Conservation (phyloP, 1,140 invertebrate species). For the Procambarus clarkii region DNA sequence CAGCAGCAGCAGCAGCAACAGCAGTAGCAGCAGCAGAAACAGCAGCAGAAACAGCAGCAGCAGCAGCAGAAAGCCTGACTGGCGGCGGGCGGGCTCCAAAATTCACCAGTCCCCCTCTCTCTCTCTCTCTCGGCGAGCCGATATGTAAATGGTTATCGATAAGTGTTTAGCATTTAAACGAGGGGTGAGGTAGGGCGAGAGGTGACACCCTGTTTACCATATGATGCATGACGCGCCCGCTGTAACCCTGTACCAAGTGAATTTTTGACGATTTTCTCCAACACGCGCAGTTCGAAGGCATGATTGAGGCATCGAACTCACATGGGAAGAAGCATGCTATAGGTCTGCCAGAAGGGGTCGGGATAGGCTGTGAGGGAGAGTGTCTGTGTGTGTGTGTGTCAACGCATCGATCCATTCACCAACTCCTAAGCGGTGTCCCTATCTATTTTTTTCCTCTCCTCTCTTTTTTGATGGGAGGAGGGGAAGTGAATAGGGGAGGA, state of each 20-base stretch:
- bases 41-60: background rate
- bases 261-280: constrained; percentile 51
- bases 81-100: constrained; percentile 22
- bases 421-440: constrained; percentile 16
- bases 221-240: constrained; percentile 64
- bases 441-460: constrained; percentile 6
- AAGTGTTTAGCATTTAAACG: constrained; percentile 71
- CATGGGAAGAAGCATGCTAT: background rate
- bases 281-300: too few species aligned
- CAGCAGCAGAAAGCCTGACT: background rate
- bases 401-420: background rate
- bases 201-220: constrained; percentile 69
- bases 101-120: constrained; percentile 55
- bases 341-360: too few species aligned
- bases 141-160: constrained; percentile 74
- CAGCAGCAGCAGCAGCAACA: background rate
- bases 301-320: too few species aligned
- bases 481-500: background rate
- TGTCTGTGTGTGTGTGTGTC: background rate
- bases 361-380: too few species aligned
- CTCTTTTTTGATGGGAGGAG: constrained; percentile 1
- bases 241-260: constrained; percentile 23
- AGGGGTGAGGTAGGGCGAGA: constrained; percentile 65
- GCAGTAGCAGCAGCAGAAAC: background rate
- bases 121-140: constrained; percentile 25